Percentiles rank a stretch among this genome's conserved stretches.
These are phyloP conservation scores for Bergia sp. DNA, from an alignment of 92 coral and sea anemone species.

Conservation along the genomic window DNA sequence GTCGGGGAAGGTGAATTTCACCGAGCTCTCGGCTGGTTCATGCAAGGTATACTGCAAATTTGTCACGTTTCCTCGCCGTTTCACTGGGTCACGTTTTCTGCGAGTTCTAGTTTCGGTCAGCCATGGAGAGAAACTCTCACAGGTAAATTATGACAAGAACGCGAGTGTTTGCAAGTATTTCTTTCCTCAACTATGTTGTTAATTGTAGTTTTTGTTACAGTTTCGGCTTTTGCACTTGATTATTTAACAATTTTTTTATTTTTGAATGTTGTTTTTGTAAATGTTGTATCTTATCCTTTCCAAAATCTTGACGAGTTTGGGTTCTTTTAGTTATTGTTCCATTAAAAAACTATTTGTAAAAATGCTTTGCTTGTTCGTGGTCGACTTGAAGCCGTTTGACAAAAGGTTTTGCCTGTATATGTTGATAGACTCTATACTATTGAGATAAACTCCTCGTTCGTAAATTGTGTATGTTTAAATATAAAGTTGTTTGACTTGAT, in stretches of 20 bases:
- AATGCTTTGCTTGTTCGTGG: neutral
- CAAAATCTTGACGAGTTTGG: too few relatives aligned
- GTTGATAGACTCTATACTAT: too few relatives aligned
- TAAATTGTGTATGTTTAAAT: too few relatives aligned
- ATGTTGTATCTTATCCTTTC: neutral
- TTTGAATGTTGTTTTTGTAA: neutral
- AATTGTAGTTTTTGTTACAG: neutral
- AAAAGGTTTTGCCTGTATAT: too few relatives aligned
- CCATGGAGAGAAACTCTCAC: slow-evolving; percentile 11
- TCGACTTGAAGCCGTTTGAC: neutral
- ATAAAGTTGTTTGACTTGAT: too few relatives aligned
- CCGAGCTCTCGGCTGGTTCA: slow-evolving; percentile 21
- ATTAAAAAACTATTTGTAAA: neutral
- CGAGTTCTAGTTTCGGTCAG: slow-evolving; percentile 56
- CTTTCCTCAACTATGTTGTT: neutral
- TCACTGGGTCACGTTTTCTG: slow-evolving; percentile 45
- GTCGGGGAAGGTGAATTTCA: slow-evolving; percentile 51
- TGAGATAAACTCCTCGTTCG: neutral
- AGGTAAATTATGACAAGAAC: neutral
- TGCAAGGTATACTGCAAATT: slow-evolving; percentile 32
- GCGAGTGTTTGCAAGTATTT: neutral
- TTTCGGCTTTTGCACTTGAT: neutral
- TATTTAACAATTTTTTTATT: neutral
- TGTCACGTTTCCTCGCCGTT: slow-evolving; percentile 48
- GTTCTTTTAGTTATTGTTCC: neutral